Evolutionary conservation across 2,888 invertebrate genomes (phyloP), one percentile per base, ranked within the genome.

Genomic region (Itoplectis maculator): DNA sequence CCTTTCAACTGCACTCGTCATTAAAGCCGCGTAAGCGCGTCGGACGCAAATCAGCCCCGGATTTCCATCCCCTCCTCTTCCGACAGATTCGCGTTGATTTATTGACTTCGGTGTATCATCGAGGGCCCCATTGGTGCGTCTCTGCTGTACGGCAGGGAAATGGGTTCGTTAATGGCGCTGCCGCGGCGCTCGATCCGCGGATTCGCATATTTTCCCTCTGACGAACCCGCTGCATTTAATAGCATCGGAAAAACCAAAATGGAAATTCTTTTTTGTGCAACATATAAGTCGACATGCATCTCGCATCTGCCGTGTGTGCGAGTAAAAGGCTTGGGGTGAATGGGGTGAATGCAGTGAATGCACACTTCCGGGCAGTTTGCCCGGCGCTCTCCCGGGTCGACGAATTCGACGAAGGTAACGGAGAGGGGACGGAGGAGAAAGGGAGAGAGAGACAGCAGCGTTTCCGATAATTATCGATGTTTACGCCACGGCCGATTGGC

Each of bases 391-490:
- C n/a, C n/a, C 54, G 66, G 68, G 18, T 70, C 69, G 74, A 47
- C 69, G 74, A 47, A 37, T 61, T 29, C 13, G n/a, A 8, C n/a
- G 49, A 79, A 54, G 63, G 45, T 75, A 70, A 49, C 29, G 51
- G 29, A 9, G 37, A 45, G 40, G 18, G 13, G 49, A 13, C 18
- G 20, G 61, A 15, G 35, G 75, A 79, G 73, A 29, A 20, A 54
- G 59, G 37, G 54, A 29, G 80, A 56, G 5, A 56, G 56, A 63
- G 49, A 29, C 69, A 47, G 65, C 70, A 75, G 70, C 78, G 70
- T 74, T 83, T 73, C 49, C 76, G 83, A 86, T 83, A 79, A 81
- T 84, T 84, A 84, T 83, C 84, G 84, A 82, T 86, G 83, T 85
- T 86, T 85, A 74, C 84, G 76, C 81, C 79, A 79, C 83, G 74